Percentiles rank a stretch among this genome's conserved stretches.
These are phyloP conservation scores for Lytechinus variegatus DNA, from an alignment of 35 echinoderm and acorn worm species.

Conservation along the genomic window DNA sequence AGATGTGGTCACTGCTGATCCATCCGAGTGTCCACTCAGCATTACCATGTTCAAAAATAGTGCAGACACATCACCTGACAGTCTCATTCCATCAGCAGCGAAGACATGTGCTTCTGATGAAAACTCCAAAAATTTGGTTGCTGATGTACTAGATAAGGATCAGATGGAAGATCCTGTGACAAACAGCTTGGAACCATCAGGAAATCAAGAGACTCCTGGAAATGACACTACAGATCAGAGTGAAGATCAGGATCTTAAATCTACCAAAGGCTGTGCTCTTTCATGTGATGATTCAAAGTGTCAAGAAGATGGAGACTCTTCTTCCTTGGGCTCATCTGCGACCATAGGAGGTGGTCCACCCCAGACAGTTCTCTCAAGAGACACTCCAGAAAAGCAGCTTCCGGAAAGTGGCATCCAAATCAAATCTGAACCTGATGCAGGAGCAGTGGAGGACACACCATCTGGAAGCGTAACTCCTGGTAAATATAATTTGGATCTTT, in stretches of 20 bases:
- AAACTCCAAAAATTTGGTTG: neutral
- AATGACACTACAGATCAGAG: neutral
- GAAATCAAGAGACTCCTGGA: neutral
- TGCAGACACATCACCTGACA: neutral
- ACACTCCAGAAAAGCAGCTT: neutral
- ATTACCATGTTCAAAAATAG: neutral
- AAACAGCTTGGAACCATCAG: too few species aligned
- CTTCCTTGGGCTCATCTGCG: neutral
- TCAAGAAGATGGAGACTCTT: neutral
- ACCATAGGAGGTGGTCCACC: neutral
- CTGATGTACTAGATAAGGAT: neutral
- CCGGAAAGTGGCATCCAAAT: neutral
- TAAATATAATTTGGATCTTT: neutral
- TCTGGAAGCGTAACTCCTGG: neutral
- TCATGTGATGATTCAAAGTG: neutral
- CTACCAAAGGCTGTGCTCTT: neutral
- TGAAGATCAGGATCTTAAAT: neutral
- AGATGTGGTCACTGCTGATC: neutral
- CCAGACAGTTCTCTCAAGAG: neutral
- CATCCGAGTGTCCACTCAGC: neutral
- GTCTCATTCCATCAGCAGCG: neutral
- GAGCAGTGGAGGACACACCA: neutral
- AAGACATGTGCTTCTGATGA: neutral
- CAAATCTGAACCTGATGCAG: neutral
- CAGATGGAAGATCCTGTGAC: neutral